Evolutionary conservation across 2,113 vertebrate genomes (phyloP).

Genomic region (Python bivittatus): DNA sequence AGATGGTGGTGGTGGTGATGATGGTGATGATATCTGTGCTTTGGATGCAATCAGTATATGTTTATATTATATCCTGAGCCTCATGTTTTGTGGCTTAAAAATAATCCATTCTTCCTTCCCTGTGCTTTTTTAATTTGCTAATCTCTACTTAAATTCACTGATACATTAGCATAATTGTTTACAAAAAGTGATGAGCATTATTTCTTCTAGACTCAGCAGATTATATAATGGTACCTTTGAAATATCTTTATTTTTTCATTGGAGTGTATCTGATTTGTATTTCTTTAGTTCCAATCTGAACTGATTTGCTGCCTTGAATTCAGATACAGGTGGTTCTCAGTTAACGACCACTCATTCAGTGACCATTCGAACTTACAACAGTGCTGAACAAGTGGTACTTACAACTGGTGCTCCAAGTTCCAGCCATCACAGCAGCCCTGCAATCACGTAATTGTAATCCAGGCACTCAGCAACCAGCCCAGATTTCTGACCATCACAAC

Average conservation of each 20-base stretch:
- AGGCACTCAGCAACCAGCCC: too few species aligned
- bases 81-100: constrained; percentile 4
- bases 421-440: too few species aligned
- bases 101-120: neutral
- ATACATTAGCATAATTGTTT: neutral
- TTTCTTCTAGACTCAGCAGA: neutral
- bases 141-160: too few species aligned
- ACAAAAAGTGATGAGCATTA: neutral
- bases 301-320: neutral
- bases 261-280: neutral
- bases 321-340: neutral
- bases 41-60: neutral
- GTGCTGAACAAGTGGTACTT: too few species aligned
- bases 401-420: too few species aligned
- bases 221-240: neutral
- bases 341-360: neutral
- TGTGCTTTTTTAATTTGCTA: neutral
- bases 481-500: too few species aligned
- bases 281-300: neutral
- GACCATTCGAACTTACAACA: too few species aligned
- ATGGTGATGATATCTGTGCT: neutral
- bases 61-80: neutral
- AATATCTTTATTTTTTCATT: neutral
- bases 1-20: too few species aligned
- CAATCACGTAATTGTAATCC: too few species aligned